A percentile compares a stretch with the other conserved stretches of the same genome.
Conservation (phyloP, 1,140 invertebrate species). For the Rhyacophila brunnea region DNA sequence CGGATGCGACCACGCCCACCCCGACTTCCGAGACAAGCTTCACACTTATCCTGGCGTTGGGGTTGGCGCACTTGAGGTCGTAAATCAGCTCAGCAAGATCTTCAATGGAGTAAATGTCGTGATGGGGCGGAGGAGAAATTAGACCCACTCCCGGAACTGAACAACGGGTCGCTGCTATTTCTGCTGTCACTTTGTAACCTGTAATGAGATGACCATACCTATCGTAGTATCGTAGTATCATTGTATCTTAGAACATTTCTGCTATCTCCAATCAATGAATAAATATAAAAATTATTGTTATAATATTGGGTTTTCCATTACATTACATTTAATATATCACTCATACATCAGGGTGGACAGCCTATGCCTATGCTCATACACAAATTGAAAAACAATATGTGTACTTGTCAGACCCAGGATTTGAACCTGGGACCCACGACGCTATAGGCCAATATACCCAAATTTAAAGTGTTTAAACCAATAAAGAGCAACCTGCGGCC, state of each 20-base stretch:
- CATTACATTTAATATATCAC: no score
- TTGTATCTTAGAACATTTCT: background rate
- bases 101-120: slow-evolving; percentile 99
- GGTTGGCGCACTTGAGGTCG: slow-evolving; percentile 97
- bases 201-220: slow-evolving; percentile 7
- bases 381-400: no score
- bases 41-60: slow-evolving; percentile 91
- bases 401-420: no score
- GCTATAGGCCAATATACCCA: no score
- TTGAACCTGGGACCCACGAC: no score
- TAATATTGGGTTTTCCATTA: background rate
- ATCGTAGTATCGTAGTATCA: slow-evolving; percentile 13
- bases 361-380: no score
- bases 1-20: slow-evolving; percentile 96
- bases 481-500: no score
- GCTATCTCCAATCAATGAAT: background rate
- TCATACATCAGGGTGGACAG: no score
- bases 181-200: slow-evolving; percentile 80
- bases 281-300: background rate
- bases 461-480: no score
- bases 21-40: slow-evolving; percentile 98
- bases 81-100: slow-evolving; percentile 98
- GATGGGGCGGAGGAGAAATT: slow-evolving; percentile 98
- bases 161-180: slow-evolving; percentile 93
- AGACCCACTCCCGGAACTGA: slow-evolving; percentile 97